phyloP scores from a whole-genome alignment of 1,140 invertebrate species.

The Heliconius hewitsoni region DNA sequence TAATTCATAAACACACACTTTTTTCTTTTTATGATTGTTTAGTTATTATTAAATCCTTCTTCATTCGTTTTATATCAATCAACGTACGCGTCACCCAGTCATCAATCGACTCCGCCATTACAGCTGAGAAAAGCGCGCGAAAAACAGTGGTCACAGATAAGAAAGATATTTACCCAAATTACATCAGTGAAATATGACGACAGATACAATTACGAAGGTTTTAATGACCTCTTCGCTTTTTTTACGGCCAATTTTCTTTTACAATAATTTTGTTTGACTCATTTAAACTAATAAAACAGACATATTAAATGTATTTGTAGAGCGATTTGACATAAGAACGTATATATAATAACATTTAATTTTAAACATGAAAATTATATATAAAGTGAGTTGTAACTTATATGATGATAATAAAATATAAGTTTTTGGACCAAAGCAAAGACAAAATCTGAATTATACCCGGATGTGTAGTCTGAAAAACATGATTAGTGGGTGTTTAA shows the following conservation, averaged over 20 bases:
- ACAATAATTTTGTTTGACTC: neutral
- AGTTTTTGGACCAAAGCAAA: neutral
- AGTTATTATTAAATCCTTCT: constrained; percentile 13
- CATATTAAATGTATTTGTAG: neutral
- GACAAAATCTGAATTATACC: constrained; percentile 20
- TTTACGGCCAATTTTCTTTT: neutral
- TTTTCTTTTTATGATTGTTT: neutral
- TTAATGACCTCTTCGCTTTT: constrained; percentile 12
- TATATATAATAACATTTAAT: neutral
- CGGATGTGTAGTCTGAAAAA: constrained; percentile 23
- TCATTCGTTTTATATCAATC: constrained; percentile 46
- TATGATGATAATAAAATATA: constrained; percentile 20
- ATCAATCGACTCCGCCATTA: constrained; percentile 50
- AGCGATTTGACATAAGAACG: neutral
- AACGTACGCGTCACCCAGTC: constrained; percentile 36
- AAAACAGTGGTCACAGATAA: constrained; percentile 51
- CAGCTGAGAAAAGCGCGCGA: constrained; percentile 57
- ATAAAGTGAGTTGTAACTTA: constrained; percentile 13
- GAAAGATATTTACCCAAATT: neutral
- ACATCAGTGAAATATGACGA: constrained; percentile 30
- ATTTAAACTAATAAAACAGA: neutral
- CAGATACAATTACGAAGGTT: constrained; percentile 37
- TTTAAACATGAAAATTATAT: constrained; percentile 13
- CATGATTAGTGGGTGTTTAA: constrained; percentile 49
- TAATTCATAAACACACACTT: neutral